Conservation (phyloP, 2,113 vertebrate species). For the Phaethon lepturus region DNA sequence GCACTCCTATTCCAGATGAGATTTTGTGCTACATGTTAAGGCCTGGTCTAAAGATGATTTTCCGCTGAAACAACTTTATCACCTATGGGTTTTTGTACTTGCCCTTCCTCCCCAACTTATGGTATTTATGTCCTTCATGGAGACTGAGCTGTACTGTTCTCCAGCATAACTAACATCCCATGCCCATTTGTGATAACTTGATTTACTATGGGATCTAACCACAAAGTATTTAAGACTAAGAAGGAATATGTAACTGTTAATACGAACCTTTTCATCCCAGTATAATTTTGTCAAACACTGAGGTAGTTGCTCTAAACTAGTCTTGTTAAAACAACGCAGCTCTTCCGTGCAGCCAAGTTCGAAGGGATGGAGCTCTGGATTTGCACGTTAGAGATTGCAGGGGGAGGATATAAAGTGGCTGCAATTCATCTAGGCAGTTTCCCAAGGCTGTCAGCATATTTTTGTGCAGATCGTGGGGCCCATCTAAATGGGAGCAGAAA, state of each 20-base stretch:
- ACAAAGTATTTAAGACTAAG: too few species aligned
- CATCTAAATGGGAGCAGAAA: neutral
- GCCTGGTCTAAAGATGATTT: neutral
- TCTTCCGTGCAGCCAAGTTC: accelerated
- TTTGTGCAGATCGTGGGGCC: neutral
- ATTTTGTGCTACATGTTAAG: neutral
- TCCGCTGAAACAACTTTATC: neutral
- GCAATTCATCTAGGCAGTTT: neutral
- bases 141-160: neutral
- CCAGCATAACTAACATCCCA: neutral
- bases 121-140: neutral
- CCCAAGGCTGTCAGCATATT: neutral
- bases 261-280: neutral
- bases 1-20: neutral
- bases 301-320: too few species aligned
- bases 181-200: neutral
- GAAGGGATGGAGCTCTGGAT: neutral
- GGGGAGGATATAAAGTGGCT: neutral
- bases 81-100: neutral
- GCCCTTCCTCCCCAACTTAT: neutral
- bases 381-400: accelerated
- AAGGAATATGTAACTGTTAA: too few species aligned
- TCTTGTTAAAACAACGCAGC: neutral
- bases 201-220: too few species aligned
- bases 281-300: neutral